These are phyloP conservation scores for Puffinus mauretanicus DNA, from an alignment of 2,113 vertebrate genomes.

Conservation along the genomic window DNA sequence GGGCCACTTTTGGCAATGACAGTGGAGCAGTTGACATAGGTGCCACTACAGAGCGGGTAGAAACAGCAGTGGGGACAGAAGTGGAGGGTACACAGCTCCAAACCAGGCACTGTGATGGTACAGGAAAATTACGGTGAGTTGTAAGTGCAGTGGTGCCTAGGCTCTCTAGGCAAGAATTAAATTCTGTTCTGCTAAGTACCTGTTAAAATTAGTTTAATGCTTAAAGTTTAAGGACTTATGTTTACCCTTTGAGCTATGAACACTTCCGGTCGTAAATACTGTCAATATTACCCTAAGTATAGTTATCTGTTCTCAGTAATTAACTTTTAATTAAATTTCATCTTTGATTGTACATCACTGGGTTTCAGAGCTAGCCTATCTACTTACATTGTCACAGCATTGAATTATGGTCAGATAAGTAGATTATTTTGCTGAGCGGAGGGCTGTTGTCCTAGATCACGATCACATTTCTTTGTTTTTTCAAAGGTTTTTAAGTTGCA, in stretches of 20 bases:
- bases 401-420: not conserved
- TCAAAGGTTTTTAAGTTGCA: not conserved
- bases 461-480: not conserved
- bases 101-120: not conserved
- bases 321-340: not conserved
- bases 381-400: not conserved
- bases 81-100: not conserved
- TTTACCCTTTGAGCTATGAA: not conserved
- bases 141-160: not conserved
- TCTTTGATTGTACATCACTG: not conserved
- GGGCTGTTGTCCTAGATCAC: not conserved
- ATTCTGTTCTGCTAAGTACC: not conserved
- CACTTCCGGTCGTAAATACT: not conserved
- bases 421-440: not conserved
- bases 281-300: not conserved
- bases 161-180: not conserved
- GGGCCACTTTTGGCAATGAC: not conserved
- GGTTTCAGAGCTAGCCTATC: not conserved
- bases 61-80: not conserved
- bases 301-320: not conserved
- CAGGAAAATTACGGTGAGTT: not conserved
- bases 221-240: not conserved
- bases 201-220: not conserved
- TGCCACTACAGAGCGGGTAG: not conserved
- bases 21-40: not conserved